These are phyloP conservation scores for Anolis sagrei DNA, from an alignment of 2,113 vertebrate genomes.

Conservation along the genomic window DNA sequence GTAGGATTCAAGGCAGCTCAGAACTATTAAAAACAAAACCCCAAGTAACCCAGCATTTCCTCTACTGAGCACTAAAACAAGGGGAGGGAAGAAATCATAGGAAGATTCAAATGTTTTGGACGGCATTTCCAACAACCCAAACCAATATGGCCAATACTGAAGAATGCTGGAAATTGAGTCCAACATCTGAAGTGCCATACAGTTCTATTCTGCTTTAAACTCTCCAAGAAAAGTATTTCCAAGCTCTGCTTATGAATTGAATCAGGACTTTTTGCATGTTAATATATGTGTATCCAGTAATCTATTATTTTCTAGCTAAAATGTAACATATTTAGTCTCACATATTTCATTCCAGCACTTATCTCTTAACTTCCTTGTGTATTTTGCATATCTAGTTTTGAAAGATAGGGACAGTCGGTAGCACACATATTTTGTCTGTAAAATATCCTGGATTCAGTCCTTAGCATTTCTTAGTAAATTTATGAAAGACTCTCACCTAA, in stretches of 20 bases:
- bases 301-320: not conserved
- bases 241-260: not conserved
- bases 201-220: too few species aligned
- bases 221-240: not conserved
- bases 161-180: too few species aligned
- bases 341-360: conserved; percentile 29
- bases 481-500: not conserved
- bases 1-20: too few species aligned
- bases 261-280: not conserved
- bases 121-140: not conserved
- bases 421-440: too few species aligned
- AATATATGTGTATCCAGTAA: not conserved
- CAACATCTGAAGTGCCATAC: too few species aligned
- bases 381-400: not conserved
- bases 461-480: not conserved
- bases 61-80: not conserved
- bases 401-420: not conserved
- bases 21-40: too few species aligned
- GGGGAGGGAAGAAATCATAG: too few species aligned
- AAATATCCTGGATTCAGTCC: not conserved
- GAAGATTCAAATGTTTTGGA: not conserved
- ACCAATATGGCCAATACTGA: not conserved
- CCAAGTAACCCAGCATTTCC: not conserved
- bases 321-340: conserved; percentile 31
- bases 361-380: conserved; percentile 22